phyloP scores from a whole-genome alignment of 1,140 invertebrate genomes.

The Scaptodrosophila lebanonensis region DNA sequence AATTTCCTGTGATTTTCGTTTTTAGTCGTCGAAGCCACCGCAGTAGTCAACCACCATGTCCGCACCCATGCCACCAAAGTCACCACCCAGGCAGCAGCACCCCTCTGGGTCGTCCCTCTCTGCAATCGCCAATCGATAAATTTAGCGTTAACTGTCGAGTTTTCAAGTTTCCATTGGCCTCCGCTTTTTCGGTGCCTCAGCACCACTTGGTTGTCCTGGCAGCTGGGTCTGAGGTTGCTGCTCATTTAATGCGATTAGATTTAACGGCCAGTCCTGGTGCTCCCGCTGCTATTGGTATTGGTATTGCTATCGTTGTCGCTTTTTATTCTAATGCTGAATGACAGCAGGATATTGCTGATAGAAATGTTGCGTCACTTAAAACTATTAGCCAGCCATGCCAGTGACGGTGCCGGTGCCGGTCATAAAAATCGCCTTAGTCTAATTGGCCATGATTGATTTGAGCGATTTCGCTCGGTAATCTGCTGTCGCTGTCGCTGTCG shows the following conservation, averaged over 20 bases:
- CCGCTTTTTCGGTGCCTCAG: conserved; percentile 10
- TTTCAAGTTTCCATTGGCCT: neutral
- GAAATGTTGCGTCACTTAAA: conserved; percentile 44
- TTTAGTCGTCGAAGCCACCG: conserved; percentile 18
- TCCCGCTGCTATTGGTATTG: conserved; percentile 26
- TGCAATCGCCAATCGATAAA: conserved; percentile 74
- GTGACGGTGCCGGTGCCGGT: neutral
- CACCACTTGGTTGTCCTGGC: conserved; percentile 16
- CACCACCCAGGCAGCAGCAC: conserved; percentile 20
- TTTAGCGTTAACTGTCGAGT: conserved; percentile 66
- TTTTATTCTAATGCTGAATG: conserved; percentile 20
- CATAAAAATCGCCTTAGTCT: conserved; percentile 70
- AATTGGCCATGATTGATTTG: conserved; percentile 69
- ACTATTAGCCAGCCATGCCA: conserved; percentile 38
- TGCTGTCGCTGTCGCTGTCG: neutral
- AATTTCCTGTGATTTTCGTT: conserved; percentile 73
- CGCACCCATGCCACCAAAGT: conserved; percentile 17
- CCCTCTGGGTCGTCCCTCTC: conserved; percentile 31
- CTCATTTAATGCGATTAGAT: conserved; percentile 72
- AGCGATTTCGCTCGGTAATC: conserved; percentile 13
- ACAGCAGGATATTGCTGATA: conserved; percentile 41
- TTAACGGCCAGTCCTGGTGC: conserved; percentile 59
- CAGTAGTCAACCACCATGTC: conserved; percentile 32
- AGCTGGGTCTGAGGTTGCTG: conserved; percentile 27
- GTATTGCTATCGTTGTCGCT: no score